phyloP scores from a whole-genome alignment of 1,140 invertebrate genomes.

The Drosophila funebris region DNA sequence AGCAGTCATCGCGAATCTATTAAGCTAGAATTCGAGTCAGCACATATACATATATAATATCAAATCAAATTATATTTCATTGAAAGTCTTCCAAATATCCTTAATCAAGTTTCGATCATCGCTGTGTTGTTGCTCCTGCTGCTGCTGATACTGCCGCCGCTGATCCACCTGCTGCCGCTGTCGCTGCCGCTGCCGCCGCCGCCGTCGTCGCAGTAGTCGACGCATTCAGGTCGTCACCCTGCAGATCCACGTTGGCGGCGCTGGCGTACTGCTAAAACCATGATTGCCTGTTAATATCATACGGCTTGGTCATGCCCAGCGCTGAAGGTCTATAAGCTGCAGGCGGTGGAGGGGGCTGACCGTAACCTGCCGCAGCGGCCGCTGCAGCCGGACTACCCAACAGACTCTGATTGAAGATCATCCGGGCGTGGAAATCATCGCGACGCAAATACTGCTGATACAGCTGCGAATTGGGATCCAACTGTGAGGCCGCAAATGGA shows the following conservation, averaged over 20 bases:
- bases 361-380: slow-evolving; percentile 84
- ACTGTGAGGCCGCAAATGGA: slow-evolving; percentile 84
- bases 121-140: slow-evolving; percentile 10
- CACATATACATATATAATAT: slow-evolving; percentile 36
- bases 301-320: slow-evolving; percentile 88
- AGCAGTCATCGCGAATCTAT: slow-evolving; percentile 29
- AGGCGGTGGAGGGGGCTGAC: slow-evolving; percentile 85
- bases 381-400: slow-evolving; percentile 84
- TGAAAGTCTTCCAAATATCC: slow-evolving; percentile 2
- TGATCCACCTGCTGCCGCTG: slow-evolving; percentile 9
- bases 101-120: neutral
- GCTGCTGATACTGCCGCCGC: slow-evolving; percentile 5
- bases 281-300: slow-evolving; percentile 84
- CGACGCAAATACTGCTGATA: slow-evolving; percentile 89
- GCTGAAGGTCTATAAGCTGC: slow-evolving; percentile 86
- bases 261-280: slow-evolving; percentile 84
- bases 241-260: slow-evolving; percentile 75
- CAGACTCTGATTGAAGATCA: slow-evolving; percentile 86
- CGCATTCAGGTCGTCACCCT: slow-evolving; percentile 71
- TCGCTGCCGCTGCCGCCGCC: slow-evolving; percentile 9
- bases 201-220: slow-evolving; percentile 46
- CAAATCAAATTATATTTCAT: slow-evolving; percentile 1
- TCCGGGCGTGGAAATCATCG: slow-evolving; percentile 85
- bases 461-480: slow-evolving; percentile 86
- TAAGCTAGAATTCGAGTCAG: slow-evolving; percentile 69